A percentile compares a stretch with the other conserved stretches of the same genome.
phyloP scores from a whole-genome alignment of 2,797 vertebrate species.

The Semotilus atromaculatus region DNA sequence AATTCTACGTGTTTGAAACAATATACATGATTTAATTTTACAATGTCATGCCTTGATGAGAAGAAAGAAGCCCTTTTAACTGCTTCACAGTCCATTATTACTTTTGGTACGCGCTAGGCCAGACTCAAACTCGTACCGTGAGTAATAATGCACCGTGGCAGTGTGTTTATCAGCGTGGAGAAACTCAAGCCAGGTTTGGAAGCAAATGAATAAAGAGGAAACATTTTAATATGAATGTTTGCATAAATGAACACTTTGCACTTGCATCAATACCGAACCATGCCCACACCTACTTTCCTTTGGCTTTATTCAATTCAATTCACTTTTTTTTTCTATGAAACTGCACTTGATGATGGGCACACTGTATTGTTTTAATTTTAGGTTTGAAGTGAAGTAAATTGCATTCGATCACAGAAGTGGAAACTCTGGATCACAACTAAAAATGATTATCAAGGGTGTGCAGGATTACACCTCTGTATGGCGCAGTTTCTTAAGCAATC shows the following conservation, averaged over 20 bases:
- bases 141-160: conserved; percentile 91
- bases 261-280: not conserved
- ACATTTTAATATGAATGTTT: not conserved
- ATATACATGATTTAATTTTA: not conserved
- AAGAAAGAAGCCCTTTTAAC: conserved; percentile 29
- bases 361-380: conserved; percentile 1
- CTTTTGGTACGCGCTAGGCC: conserved; percentile 97
- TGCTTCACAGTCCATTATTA: conserved; percentile 87
- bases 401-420: not conserved
- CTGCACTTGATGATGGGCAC: not conserved
- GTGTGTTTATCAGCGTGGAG: conserved; percentile 59
- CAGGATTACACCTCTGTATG: not conserved
- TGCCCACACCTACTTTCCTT: not conserved
- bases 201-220: not conserved
- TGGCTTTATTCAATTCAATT: not conserved
- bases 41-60: not conserved
- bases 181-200: conserved; percentile 27
- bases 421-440: not conserved
- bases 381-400: not conserved
- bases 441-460: not conserved
- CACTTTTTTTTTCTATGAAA: not conserved
- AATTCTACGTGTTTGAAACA: not conserved
- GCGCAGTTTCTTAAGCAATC: too few relatives aligned
- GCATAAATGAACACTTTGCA: not conserved
- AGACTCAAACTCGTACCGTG: conserved; percentile 94